phyloP scores from a whole-genome alignment of 2,797 vertebrate genomes.

The Coregonus sp. region DNA sequence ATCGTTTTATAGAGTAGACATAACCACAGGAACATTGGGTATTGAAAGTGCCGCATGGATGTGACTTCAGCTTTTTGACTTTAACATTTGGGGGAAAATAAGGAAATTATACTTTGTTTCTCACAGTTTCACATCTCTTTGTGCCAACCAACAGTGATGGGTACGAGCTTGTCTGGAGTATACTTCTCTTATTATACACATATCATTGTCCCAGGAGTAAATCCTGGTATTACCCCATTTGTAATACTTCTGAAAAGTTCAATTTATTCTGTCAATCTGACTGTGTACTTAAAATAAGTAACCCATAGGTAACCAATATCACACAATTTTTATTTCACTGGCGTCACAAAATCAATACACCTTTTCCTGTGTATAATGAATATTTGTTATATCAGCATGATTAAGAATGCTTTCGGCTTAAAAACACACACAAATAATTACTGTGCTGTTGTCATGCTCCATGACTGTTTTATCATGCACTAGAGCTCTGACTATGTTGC shows the following conservation, averaged over 20 bases:
- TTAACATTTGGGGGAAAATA: not conserved
- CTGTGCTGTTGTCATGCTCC: slow-evolving; percentile 49
- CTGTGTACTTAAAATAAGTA: slow-evolving; percentile 22
- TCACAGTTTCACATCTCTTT: slow-evolving; percentile 10
- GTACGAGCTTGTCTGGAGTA: slow-evolving; percentile 23
- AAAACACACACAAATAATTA: slow-evolving; percentile 14
- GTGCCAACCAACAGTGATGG: slow-evolving; percentile 19
- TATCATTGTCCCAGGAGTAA: not conserved
- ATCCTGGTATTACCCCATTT: slow-evolving; percentile 2
- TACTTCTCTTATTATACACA: slow-evolving; percentile 21
- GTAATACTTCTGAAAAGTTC: no score
- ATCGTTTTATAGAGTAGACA: slow-evolving; percentile 7
- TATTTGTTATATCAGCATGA: slow-evolving; percentile 66
- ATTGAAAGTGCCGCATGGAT: slow-evolving; percentile 15
- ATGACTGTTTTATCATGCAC: not conserved
- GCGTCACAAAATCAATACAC: slow-evolving; percentile 40
- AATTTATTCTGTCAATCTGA: slow-evolving; percentile 18
- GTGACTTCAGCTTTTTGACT: slow-evolving; percentile 6
- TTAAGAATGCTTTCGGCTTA: slow-evolving; percentile 39
- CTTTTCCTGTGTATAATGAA: slow-evolving; percentile 52
- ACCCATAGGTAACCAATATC: slow-evolving; percentile 12
- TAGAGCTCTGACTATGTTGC: slow-evolving; percentile 17
- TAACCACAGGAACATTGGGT: slow-evolving; percentile 6
- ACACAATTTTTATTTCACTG: slow-evolving; percentile 15
- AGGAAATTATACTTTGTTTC: slow-evolving; percentile 21